These are phyloP conservation scores for Hucho hucho DNA, from an alignment of 2,113 vertebrate genomes.

Conservation along the genomic window DNA sequence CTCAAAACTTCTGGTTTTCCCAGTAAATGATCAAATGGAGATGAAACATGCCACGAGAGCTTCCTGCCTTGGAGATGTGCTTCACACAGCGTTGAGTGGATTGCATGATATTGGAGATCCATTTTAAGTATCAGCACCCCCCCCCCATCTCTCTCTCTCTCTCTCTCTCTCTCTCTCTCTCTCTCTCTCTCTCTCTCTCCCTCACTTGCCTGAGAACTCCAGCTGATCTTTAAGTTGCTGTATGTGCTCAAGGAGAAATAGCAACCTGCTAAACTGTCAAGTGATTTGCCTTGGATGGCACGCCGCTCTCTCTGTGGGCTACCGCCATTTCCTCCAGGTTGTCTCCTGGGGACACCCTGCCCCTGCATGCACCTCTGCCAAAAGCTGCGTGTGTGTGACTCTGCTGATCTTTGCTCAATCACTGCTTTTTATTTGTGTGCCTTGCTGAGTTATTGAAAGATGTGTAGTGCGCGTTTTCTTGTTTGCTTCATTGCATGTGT, in stretches of 20 bases:
- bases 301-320: not conserved
- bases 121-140: slow-evolving; percentile 3
- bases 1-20: too few relatives aligned
- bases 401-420: too few relatives aligned
- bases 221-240: slow-evolving; percentile 19
- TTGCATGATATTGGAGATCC: slow-evolving; percentile 16
- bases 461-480: not conserved
- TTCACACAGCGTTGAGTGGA: slow-evolving; percentile 15
- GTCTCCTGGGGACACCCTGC: not conserved
- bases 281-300: slow-evolving; percentile 27
- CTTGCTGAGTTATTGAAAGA: too few relatives aligned
- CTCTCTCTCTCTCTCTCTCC: slow-evolving; percentile 24
- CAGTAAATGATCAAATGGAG: not conserved
- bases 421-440: too few relatives aligned
- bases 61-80: slow-evolving; percentile 15
- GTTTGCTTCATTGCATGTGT: not conserved
- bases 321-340: not conserved
- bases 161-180: slow-evolving; percentile 54
- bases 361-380: not conserved
- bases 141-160: not conserved
- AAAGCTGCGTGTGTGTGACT: not conserved
- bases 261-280: slow-evolving; percentile 33
- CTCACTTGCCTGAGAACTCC: slow-evolving; percentile 8
- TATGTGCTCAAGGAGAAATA: slow-evolving; percentile 20
- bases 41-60: not conserved